Evolutionary conservation across 2,797 vertebrate species (phyloP), one percentile per base, ranked within the genome.

Genomic region (Notolepis coatsorum): DNA sequence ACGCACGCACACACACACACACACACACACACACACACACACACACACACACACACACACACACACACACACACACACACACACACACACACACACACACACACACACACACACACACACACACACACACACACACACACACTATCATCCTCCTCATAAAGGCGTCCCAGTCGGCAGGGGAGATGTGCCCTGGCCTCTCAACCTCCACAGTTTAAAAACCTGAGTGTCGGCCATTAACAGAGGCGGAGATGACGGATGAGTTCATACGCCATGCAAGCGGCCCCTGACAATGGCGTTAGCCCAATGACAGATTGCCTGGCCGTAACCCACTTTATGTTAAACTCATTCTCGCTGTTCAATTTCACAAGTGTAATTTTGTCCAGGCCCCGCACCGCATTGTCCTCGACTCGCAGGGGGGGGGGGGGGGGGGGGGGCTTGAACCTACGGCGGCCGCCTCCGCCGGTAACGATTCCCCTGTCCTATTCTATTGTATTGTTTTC

Each of bases 251-350:
- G 96, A 99, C 96, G 93, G 97, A 99, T 98, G 95, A 96, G 96
- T 97, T 98, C 94, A 97, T 98, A 96, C 94, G 92, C 93, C 96
- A 97, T 96, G 95, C 97, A 96, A 95, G 96, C 94, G 91, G 91
- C 93, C 92, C 91, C 85, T 97, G 96, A 97, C 95, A 97, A 97
- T 96, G 93, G 95, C 93, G 94, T 93, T 94, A 93, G 94, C 92
- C 91, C 79, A 80, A 95, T 98, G 97, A 99, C 96, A 96, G 96
- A 98, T 99, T 95, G 94, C 95, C 93, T 93, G 82, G 94, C 95
- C 89, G 93, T 98, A 98, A 98, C 97, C 96, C 95, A 97, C 95
- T 99, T 98, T 97, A 95, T 97, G 96, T 98, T 97, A 97, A 97
- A 96, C 95, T 96, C 96, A 96, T 97, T 98, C 96, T 96, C 93